Evolutionary conservation across 1,140 invertebrate species (phyloP).

Genomic region (Drosophila arawakana): DNA sequence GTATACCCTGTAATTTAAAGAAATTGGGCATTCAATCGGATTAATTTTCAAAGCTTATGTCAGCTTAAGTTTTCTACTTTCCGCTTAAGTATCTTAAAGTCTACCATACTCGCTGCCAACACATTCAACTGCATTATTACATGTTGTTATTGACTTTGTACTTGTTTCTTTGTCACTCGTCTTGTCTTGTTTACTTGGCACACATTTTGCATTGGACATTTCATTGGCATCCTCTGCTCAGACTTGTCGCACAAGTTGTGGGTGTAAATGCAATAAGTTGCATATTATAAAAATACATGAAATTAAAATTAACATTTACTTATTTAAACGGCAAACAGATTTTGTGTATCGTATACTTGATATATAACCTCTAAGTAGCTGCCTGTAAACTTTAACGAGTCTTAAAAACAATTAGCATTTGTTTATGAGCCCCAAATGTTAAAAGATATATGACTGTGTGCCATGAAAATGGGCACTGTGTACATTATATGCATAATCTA

Average conservation of each 20-base stretch:
- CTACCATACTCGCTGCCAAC: neutral
- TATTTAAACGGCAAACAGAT: slow-evolving; percentile 34
- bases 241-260: slow-evolving; percentile 17
- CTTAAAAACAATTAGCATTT: slow-evolving; percentile 35
- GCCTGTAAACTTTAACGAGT: slow-evolving; percentile 4
- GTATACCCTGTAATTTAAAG: slow-evolving; percentile 19
- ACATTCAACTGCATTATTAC: neutral
- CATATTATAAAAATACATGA: slow-evolving; percentile 37
- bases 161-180: slow-evolving; percentile 29
- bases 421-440: neutral
- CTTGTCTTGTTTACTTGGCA: slow-evolving; percentile 66
- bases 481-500: neutral
- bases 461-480: neutral
- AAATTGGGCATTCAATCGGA: neutral
- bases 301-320: slow-evolving; percentile 62
- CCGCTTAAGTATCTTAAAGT: neutral
- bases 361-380: neutral
- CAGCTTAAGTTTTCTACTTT: too few species aligned
- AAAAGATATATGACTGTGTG: neutral
- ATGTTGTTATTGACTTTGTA: slow-evolving; percentile 1
- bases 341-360: slow-evolving; percentile 47
- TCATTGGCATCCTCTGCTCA: slow-evolving; percentile 52
- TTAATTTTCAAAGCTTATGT: neutral
- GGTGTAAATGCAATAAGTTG: slow-evolving; percentile 33
- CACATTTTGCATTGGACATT: slow-evolving; percentile 56